Evolutionary conservation across 2,113 vertebrate genomes (phyloP).

Genomic region (Notothenia coriiceps): DNA sequence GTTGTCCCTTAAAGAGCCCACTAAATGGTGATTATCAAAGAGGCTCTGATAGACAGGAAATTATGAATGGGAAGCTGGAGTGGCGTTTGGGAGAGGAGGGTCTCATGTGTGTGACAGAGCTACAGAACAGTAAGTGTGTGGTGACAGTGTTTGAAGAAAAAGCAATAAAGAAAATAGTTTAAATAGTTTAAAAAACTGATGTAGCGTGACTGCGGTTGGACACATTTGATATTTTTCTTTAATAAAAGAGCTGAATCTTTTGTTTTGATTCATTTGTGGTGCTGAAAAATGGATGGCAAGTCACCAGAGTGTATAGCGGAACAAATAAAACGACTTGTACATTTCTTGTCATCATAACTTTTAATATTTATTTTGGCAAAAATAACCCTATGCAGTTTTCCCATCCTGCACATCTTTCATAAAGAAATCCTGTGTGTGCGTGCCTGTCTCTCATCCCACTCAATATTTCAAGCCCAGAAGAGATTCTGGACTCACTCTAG

Average conservation of each 20-base stretch:
- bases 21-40: constrained; percentile 56
- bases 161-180: constrained; percentile 33
- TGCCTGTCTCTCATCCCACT: constrained; percentile 26
- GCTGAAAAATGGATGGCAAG: constrained; percentile 30
- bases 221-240: constrained; percentile 38
- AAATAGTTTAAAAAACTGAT: constrained; percentile 4
- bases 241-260: constrained; percentile 25
- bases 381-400: constrained; percentile 2
- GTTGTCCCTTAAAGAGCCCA: constrained; percentile 56
- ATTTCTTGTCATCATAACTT: constrained; percentile 8
- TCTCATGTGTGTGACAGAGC: constrained; percentile 2
- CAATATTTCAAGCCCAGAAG: constrained; percentile 48
- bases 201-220: constrained; percentile 40
- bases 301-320: background rate
- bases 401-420: constrained; percentile 21
- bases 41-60: constrained; percentile 36
- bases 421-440: background rate
- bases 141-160: constrained; percentile 37
- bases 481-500: constrained; percentile 31
- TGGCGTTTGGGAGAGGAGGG: background rate
- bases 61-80: constrained; percentile 34
- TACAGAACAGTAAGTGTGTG: constrained; percentile 9
- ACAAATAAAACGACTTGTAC: constrained; percentile 1
- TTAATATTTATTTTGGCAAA: constrained; percentile 17
- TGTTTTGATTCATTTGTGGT: constrained; percentile 18